Base-by-base conservation (phyloP, 2,113 vertebrate species). In the Poeciliopsis occidentalis region DNA sequence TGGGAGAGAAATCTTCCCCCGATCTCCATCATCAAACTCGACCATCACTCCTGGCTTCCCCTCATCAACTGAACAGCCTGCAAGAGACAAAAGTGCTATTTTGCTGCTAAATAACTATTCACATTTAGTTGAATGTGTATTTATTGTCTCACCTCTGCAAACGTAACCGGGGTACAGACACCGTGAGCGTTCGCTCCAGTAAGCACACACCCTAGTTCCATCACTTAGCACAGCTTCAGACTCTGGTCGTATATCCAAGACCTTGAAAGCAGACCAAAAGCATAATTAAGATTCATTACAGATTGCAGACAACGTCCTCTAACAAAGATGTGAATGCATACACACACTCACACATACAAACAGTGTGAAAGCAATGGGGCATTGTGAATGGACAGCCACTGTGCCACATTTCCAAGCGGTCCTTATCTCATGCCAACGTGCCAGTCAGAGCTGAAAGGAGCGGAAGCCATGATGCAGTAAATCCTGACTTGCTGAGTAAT, bases 21-120 rank as follows among this genome's bases (percentile, higher is more conserved):
- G 90, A 89, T 99, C 98, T 29, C 98, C 98, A 0, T 99, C 98
- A 1, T 99, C 98, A 32, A 99, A 99, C 87, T 98, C 97, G 67
- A 99, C 97, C 88, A 97, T 94, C 80, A 98, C 97, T 0, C 96
- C 96, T 29, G 92, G 76, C 29, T 96, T 97, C 0, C 95, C 94
- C 29, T 97, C 97, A 0, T 97, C 95, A n/a, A 93, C 95, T 34
- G 94, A 84, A 34, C 94, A 92, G 73, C 90, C 94, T 95, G 79
- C 4, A 80, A 75, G 27, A 71, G 13, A 61, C 13, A 82, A 17
- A 71, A 60, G 30, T 47, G n/a, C 1, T 62, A 17, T 65, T 73
- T 73, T 22, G 75, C 17, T 62, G 22, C 34, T 11, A 41, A 73
- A 63, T 67, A 44, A 1, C 22, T 22, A 60, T 76, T 10, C 39